A percentile compares a stretch with the other conserved stretches of the same genome.
Evolutionary conservation across 2,888 invertebrate species (phyloP).

Genomic region (Leptothorax acervorum): DNA sequence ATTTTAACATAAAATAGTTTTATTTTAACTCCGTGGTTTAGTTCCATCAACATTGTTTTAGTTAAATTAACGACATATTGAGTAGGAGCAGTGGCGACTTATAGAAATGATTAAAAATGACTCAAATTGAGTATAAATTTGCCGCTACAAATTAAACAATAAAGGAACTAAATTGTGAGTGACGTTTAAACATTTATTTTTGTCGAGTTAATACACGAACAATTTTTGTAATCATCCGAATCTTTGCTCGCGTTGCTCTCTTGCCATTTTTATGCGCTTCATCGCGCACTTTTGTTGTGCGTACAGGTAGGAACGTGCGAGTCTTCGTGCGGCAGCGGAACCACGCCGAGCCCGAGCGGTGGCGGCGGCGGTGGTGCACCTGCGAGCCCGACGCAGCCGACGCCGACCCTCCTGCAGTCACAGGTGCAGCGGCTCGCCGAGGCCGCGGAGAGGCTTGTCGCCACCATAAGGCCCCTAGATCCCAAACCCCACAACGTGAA

Average conservation of each 20-base stretch:
- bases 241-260: neutral
- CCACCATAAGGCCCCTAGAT: conserved; percentile 94
- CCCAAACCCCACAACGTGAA: conserved; percentile 97
- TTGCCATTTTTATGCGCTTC: neutral
- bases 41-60: too few species aligned
- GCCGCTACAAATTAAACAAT: too few species aligned
- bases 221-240: neutral
- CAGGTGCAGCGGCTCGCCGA: conserved; percentile 94
- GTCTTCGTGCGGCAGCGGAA: conserved; percentile 84
- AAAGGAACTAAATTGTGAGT: neutral
- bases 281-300: neutral
- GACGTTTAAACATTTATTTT: neutral
- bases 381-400: conserved; percentile 87
- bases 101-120: too few species aligned
- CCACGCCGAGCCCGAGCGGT: conserved; percentile 83
- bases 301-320: conserved; percentile 83
- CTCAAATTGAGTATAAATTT: too few species aligned
- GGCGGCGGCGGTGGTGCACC: conserved; percentile 77
- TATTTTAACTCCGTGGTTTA: too few species aligned
- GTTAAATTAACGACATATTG: too few species aligned
- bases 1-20: too few species aligned
- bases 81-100: too few species aligned
- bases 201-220: neutral
- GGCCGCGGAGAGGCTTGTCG: conserved; percentile 93
- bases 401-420: conserved; percentile 92